Evolutionary conservation across 2,888 invertebrate species (phyloP).

Genomic region (Gymnosoma rotundatum): DNA sequence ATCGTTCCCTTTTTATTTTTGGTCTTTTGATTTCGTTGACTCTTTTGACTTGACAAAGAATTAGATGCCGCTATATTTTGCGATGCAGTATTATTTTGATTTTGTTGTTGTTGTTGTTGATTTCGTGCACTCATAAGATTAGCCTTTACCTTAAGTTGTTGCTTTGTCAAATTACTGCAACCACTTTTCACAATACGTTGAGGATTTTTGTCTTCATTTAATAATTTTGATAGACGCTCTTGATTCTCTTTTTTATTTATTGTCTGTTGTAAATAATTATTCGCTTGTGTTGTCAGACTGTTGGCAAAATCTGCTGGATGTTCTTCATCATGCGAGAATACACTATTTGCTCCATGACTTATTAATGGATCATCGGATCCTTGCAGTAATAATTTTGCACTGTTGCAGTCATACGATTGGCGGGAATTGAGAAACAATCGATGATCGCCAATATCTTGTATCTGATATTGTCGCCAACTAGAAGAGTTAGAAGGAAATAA

Average conservation of each 20-base stretch:
- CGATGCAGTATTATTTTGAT: slow-evolving; percentile 12
- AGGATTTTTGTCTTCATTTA: not conserved
- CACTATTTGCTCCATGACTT: slow-evolving; percentile 80
- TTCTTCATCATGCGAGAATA: slow-evolving; percentile 78
- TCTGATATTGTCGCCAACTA: slow-evolving; percentile 72
- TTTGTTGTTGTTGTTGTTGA: slow-evolving; percentile 53
- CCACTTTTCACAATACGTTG: slow-evolving; percentile 70
- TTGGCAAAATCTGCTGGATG: slow-evolving; percentile 77
- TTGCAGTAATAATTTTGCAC: slow-evolving; percentile 78
- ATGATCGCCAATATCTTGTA: slow-evolving; percentile 71
- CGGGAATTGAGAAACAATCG: slow-evolving; percentile 52
- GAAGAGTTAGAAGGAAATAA: slow-evolving; percentile 71
- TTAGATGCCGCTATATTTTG: not conserved
- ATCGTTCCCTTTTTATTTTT: slow-evolving; percentile 57
- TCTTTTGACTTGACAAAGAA: slow-evolving; percentile 26
- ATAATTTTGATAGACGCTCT: slow-evolving; percentile 10
- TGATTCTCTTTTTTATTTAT: slow-evolving; percentile 25
- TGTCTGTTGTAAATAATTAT: slow-evolving; percentile 24
- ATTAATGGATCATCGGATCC: slow-evolving; percentile 82
- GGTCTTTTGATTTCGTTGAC: slow-evolving; percentile 44
- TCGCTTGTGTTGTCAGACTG: slow-evolving; percentile 70
- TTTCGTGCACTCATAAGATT: slow-evolving; percentile 75
- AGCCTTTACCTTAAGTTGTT: slow-evolving; percentile 79
- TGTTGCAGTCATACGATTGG: slow-evolving; percentile 66
- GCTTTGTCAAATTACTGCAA: slow-evolving; percentile 76